Evolutionary conservation across 2,797 vertebrate species (phyloP), one percentile per base, ranked within the genome.

Genomic region (Poecilia picta): DNA sequence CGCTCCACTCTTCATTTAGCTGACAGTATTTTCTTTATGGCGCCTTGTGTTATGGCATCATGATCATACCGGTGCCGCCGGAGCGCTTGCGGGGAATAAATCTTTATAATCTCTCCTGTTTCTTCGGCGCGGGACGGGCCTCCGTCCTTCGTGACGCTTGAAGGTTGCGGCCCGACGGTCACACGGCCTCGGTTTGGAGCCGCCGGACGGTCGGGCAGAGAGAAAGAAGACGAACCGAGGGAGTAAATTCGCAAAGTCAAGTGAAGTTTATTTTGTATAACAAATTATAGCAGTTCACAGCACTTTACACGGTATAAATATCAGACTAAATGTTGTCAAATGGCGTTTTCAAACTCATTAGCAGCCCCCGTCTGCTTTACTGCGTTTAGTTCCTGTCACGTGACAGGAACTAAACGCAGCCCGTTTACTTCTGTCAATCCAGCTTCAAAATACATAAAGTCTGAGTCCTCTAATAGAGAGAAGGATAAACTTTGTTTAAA

Each of bases 11-110:
- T 84, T 94, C 92, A 93, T 94, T 94, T 88, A 91, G 90, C 81
- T 91, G 93, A 94, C 92, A 93, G 87, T 83, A 70, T 90, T 92
- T 92, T 91, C 91, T 94, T 93, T 93, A 93, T 91, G 90, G 90
- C 90, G 79, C 87, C 87, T 90, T 83, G 92, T 94, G 93, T 94
- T 94, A 89, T 92, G 93, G 83, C 89, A 92, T 93, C 92, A 93
- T 93, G 92, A 93, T 93, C 91, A 89, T 79, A 81, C 75, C 85
- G 57, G 74, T 10, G 88, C 78, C 47, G 15, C 79, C 2, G 72
- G 78, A 87, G 83, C 23, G 16, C 78, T 82, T 3, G 20, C 49
- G 23, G 62, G 82, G 81, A 82, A 92, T 93, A 92, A 92, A 94
- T 94, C 92, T 89, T 90, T 75, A 70, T 88, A 87, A 91, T 75